phyloP scores from a whole-genome alignment of 2,888 invertebrate species.

The Eueremaeus valkanovi region DNA sequence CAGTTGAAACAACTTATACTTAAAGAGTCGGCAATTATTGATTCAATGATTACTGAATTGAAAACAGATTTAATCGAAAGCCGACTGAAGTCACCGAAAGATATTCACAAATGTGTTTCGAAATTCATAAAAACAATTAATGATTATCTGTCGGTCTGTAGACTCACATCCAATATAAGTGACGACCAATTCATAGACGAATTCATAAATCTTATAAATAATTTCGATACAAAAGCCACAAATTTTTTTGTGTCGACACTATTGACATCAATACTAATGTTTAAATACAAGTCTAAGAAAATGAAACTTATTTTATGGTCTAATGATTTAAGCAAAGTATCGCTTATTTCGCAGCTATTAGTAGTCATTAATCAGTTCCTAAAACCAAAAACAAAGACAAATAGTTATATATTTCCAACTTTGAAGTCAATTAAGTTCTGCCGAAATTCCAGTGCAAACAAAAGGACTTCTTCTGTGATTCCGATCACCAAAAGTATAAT shows the following conservation, averaged over 20 bases:
- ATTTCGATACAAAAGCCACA: conserved; percentile 25
- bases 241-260: conserved; percentile 23
- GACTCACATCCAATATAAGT: conserved; percentile 26
- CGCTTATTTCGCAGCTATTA: neutral
- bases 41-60: conserved; percentile 16
- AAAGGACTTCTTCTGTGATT: conserved; percentile 15
- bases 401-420: neutral
- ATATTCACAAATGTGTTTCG: conserved; percentile 21
- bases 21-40: conserved; percentile 17
- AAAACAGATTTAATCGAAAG: conserved; percentile 1
- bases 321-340: conserved; percentile 16
- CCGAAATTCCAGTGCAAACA: neutral
- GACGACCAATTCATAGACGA: conserved; percentile 32
- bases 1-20: conserved; percentile 24
- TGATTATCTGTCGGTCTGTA: conserved; percentile 29
- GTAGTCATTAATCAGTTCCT: conserved; percentile 33
- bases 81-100: conserved; percentile 18
- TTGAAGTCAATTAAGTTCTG: conserved; percentile 32
- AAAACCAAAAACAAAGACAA: neutral
- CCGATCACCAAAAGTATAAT: conserved; percentile 12
- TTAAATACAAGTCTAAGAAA: conserved; percentile 16
- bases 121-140: conserved; percentile 26
- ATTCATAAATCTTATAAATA: conserved; percentile 7
- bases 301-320: conserved; percentile 35
- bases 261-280: conserved; percentile 22